Conservation (phyloP, 2,797 vertebrate genomes). For the Notolabrus celidotus region DNA sequence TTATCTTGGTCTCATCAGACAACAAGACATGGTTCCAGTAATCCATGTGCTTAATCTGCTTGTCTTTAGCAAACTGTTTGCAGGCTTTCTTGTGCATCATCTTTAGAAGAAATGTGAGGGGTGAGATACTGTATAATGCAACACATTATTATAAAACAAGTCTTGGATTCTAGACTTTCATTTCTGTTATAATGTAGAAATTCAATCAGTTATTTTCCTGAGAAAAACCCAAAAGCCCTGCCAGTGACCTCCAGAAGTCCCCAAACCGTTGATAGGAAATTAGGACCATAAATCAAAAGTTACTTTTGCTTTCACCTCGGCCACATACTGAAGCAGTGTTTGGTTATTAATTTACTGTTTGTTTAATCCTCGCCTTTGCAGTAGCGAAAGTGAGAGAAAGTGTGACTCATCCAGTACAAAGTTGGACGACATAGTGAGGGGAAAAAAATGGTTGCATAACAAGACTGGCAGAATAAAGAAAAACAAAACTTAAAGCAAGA, state of each 20-base stretch:
- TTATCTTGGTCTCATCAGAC: too few species aligned
- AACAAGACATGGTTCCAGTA: too few species aligned
- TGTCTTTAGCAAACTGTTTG: too few species aligned
- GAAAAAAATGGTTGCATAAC: slow-evolving; percentile 28
- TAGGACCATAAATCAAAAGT: neutral
- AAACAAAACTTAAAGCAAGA: neutral
- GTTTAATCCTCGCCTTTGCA: neutral
- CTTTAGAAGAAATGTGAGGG: too few species aligned
- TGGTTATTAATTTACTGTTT: neutral
- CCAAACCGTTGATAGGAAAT: neutral
- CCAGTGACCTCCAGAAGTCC: slow-evolving; percentile 1
- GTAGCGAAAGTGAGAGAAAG: neutral
- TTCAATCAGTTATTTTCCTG: neutral
- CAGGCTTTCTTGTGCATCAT: too few species aligned
- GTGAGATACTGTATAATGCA: too few species aligned
- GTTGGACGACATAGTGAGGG: neutral
- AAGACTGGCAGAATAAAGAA: neutral
- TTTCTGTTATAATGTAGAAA: neutral
- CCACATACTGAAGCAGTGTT: neutral
- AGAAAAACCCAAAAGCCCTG: neutral
- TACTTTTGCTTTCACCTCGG: slow-evolving; percentile 5
- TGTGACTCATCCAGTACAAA: slow-evolving; percentile 31
- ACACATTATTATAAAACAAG: too few species aligned
- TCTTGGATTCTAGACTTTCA: too few species aligned
- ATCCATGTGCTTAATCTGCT: too few species aligned